phyloP scores from a whole-genome alignment of 1,140 invertebrate species.

The Apocrypta bakeri region DNA sequence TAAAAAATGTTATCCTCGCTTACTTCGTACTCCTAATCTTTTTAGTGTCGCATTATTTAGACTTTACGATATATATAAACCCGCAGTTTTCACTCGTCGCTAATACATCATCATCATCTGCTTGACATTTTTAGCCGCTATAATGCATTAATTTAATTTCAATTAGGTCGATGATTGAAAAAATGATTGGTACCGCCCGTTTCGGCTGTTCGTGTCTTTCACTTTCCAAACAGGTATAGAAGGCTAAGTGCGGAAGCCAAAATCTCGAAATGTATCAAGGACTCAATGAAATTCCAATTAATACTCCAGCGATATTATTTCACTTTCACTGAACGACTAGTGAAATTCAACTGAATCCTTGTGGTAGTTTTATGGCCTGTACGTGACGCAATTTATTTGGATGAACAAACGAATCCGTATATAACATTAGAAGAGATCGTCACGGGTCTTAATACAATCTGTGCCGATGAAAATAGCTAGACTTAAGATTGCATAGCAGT shows the following conservation, averaged over 20 bases:
- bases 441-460: background rate
- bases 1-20: too few relatives aligned
- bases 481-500: background rate
- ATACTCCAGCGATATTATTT: constrained; percentile 16
- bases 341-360: constrained; percentile 29
- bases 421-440: background rate
- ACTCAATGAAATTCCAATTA: constrained; percentile 41
- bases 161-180: background rate
- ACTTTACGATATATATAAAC: background rate
- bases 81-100: background rate
- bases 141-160: background rate
- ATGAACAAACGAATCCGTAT: background rate
- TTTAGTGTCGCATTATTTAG: too few relatives aligned
- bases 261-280: background rate
- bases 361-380: background rate
- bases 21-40: too few relatives aligned
- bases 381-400: constrained; percentile 12
- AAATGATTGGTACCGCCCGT: background rate
- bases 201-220: background rate
- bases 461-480: background rate
- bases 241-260: background rate
- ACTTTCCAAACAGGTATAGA: constrained; percentile 1
- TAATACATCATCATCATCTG: background rate
- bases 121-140: background rate
- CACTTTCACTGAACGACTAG: constrained; percentile 19